Evolutionary conservation across 2,888 invertebrate species (phyloP).

Genomic region (Drosophila antonietae): DNA sequence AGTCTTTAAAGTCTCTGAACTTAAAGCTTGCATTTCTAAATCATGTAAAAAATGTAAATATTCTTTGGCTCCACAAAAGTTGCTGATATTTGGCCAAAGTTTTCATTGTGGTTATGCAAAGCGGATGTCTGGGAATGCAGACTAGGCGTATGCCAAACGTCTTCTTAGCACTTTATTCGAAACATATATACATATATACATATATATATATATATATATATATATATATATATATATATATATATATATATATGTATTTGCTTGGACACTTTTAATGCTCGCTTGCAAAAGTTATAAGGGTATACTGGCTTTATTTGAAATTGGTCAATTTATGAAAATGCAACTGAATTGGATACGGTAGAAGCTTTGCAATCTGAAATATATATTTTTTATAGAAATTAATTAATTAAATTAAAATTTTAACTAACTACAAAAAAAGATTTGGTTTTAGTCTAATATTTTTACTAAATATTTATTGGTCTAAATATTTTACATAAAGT

Average conservation of each 20-base stretch:
- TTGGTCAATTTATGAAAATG: not conserved
- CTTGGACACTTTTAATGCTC: constrained; percentile 1
- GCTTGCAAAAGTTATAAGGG: not conserved
- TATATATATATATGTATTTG: not conserved
- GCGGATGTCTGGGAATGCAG: constrained; percentile 58
- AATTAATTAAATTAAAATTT: too few species aligned
- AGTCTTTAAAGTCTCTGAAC: not conserved
- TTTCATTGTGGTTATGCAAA: constrained; percentile 33
- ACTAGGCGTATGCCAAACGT: constrained; percentile 32
- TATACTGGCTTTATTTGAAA: not conserved
- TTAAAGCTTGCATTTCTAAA: not conserved
- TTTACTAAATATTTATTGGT: too few species aligned
- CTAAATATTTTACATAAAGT: too few species aligned
- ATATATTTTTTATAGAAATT: too few species aligned
- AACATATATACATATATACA: not conserved
- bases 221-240: constrained; percentile 4
- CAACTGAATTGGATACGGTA: too few species aligned
- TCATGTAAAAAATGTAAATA: constrained; percentile 12
- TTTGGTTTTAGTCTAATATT: too few species aligned
- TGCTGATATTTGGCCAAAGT: constrained; percentile 49
- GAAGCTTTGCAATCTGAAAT: too few species aligned
- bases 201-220: not conserved
- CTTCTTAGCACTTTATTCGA: not conserved
- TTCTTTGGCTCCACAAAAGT: constrained; percentile 24
- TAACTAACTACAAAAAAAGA: too few species aligned